Conservation (phyloP, 2,113 vertebrate genomes). For the Peromyscus polionotus region DNA sequence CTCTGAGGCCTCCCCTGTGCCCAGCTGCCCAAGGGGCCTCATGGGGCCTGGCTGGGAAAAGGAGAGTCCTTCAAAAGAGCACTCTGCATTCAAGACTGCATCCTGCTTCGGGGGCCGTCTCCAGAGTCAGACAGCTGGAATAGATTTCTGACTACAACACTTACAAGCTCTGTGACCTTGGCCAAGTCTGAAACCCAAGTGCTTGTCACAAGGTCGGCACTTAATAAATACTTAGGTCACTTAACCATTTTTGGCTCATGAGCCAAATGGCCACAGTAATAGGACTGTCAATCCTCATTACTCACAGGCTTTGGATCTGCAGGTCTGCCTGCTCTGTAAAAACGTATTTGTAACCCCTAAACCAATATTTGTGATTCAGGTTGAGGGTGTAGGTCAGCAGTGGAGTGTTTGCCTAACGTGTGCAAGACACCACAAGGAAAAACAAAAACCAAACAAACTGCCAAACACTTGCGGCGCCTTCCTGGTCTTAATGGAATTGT, state of each 20-base stretch:
- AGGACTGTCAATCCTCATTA: background rate
- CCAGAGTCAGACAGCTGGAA: background rate
- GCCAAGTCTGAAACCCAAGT: background rate
- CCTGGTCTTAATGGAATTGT: background rate
- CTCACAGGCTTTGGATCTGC: background rate
- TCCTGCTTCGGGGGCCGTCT: background rate
- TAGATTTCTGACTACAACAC: background rate
- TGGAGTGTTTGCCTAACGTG: background rate
- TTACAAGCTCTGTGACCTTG: background rate
- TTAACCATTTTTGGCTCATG: slow-evolving; percentile 18
- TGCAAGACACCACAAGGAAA: background rate
- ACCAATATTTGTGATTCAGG: background rate
- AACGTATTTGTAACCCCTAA: slow-evolving; percentile 34
- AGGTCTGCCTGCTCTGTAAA: background rate
- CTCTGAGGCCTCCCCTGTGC: background rate
- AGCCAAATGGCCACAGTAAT: slow-evolving; percentile 3
- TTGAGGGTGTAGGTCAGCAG: background rate
- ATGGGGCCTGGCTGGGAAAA: background rate
- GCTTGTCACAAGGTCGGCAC: background rate
- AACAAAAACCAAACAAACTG: background rate
- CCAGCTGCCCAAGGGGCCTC: background rate
- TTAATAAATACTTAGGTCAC: slow-evolving; percentile 17
- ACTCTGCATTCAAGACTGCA: background rate
- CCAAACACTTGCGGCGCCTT: background rate
- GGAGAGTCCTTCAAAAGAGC: background rate